phyloP scores from a whole-genome alignment of 2,888 invertebrate genomes.

The Agrotis segetum region DNA sequence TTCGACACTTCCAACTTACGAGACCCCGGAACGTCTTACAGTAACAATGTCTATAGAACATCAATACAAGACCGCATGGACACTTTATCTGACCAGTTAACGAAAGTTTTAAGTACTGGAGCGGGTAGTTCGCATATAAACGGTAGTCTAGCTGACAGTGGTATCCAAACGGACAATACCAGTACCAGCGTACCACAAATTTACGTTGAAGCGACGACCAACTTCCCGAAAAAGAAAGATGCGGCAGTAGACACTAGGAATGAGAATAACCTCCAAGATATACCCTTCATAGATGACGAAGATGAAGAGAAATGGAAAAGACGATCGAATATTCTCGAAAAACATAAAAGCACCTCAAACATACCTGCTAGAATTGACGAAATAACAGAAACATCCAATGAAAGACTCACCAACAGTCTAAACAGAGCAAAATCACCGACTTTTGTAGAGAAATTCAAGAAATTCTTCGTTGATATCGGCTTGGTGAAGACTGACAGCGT shows the following conservation, averaged over 20 bases:
- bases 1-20: constrained; percentile 84
- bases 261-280: constrained; percentile 87
- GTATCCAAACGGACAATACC: constrained; percentile 88
- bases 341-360: constrained; percentile 87
- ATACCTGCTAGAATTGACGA: constrained; percentile 86
- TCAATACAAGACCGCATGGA: constrained; percentile 84
- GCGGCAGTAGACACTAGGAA: constrained; percentile 87
- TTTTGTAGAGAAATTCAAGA: constrained; percentile 87
- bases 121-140: constrained; percentile 88
- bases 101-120: constrained; percentile 85
- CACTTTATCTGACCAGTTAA: constrained; percentile 83
- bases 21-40: constrained; percentile 83
- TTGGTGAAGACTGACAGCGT: constrained; percentile 80
- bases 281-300: constrained; percentile 87
- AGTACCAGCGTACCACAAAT: constrained; percentile 88
- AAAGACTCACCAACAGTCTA: constrained; percentile 81
- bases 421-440: constrained; percentile 87
- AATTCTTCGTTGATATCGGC: constrained; percentile 86
- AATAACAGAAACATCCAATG: constrained; percentile 79
- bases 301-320: constrained; percentile 81
- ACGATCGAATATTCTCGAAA: constrained; percentile 79
- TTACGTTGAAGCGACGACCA: constrained; percentile 76
- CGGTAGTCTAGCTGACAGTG: constrained; percentile 87
- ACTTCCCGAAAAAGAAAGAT: constrained; percentile 80
- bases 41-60: constrained; percentile 79